Evolutionary conservation across 2,113 vertebrate genomes (phyloP).

Genomic region (Pangasianodon gigas): DNA sequence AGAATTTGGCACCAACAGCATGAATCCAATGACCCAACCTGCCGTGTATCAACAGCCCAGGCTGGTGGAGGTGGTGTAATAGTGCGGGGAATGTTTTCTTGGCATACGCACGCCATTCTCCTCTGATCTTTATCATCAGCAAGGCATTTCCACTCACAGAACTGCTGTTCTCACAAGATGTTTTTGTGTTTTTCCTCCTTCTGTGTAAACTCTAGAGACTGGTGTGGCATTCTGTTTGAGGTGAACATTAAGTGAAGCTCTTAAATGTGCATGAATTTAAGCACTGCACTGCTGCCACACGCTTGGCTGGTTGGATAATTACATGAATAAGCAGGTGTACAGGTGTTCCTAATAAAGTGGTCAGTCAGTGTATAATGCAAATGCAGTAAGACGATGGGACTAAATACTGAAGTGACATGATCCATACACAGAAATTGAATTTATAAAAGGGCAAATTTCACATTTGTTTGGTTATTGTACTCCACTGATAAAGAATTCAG

Average conservation of each 20-base stretch:
- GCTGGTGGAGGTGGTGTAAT: neutral
- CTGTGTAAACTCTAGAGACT: neutral
- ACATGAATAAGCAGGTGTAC: neutral
- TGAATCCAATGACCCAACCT: neutral
- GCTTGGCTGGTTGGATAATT: neutral
- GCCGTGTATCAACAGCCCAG: neutral
- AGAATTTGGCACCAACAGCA: neutral
- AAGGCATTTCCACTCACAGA: neutral
- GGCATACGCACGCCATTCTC: neutral
- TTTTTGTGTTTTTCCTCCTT: neutral
- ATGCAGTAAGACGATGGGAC: neutral
- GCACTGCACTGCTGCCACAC: neutral
- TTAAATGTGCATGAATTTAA: neutral
- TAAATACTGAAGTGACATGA: conserved; percentile 11
- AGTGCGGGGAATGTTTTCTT: neutral
- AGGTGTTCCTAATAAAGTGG: neutral
- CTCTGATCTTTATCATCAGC: neutral
- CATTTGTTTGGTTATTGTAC: neutral
- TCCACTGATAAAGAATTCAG: neutral
- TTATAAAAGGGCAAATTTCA: neutral
- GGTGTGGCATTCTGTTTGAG: neutral
- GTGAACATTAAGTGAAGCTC: neutral
- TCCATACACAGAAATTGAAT: neutral
- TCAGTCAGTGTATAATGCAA: neutral
- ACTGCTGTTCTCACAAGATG: neutral